These are phyloP conservation scores for Portevinia maculata DNA, from an alignment of 2,888 invertebrate genomes.

Conservation along the genomic window DNA sequence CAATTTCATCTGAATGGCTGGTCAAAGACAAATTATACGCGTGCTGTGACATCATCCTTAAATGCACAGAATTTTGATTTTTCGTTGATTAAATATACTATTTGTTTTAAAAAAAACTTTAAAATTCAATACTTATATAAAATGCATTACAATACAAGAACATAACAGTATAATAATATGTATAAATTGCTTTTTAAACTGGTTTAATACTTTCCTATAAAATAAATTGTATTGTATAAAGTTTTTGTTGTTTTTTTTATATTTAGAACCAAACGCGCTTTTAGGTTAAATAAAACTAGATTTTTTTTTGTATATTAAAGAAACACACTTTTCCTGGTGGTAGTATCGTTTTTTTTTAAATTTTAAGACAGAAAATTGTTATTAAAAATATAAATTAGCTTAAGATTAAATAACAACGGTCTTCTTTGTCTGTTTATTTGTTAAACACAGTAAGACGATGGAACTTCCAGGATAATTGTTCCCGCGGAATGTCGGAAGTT, in stretches of 20 bases:
- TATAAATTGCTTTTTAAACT: slow-evolving; percentile 33
- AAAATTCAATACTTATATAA: slow-evolving; percentile 31
- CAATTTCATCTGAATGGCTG: slow-evolving; percentile 8
- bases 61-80: slow-evolving; percentile 48
- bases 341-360: slow-evolving; percentile 30
- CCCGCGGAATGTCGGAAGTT: slow-evolving; percentile 80
- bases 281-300: slow-evolving; percentile 45
- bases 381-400: slow-evolving; percentile 59
- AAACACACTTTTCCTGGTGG: slow-evolving; percentile 16
- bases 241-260: slow-evolving; percentile 58
- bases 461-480: slow-evolving; percentile 82
- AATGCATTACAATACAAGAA: slow-evolving; percentile 36
- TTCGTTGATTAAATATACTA: slow-evolving; percentile 30
- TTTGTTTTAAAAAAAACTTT: not conserved
- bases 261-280: slow-evolving; percentile 42
- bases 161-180: slow-evolving; percentile 40
- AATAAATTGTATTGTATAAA: slow-evolving; percentile 11
- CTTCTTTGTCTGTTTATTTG: slow-evolving; percentile 21
- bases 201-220: slow-evolving; percentile 22
- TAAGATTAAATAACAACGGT: slow-evolving; percentile 69
- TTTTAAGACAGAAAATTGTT: slow-evolving; percentile 24
- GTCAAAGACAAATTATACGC: not conserved
- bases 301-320: slow-evolving; percentile 6
- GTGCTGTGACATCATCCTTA: slow-evolving; percentile 3
- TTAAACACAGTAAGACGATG: slow-evolving; percentile 81